Base-by-base conservation (phyloP, 2,888 invertebrate species). In the Tetropium fuscum region DNA sequence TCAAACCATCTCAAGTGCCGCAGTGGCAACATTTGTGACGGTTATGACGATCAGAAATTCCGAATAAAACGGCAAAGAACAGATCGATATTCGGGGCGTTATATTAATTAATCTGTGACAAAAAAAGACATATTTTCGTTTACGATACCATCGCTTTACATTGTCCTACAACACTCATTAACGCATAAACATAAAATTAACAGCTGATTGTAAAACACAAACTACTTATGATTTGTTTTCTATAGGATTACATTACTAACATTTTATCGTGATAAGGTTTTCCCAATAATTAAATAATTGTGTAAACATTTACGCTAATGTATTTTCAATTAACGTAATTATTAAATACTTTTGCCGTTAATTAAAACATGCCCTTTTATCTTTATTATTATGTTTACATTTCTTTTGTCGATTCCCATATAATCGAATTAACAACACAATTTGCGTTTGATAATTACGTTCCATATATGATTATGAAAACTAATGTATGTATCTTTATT, bases 311-410 rank as follows among this genome's bases (percentile, higher is more conserved):
- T 40, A 55, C 40, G 47, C 47, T 47, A 55, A 55, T 55, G 55
- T 47, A 47, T 55, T 44, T 55, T 40, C 47, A 40, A 55, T 51
- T 51, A 51, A 40, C 51, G 51, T 40, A 40, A 51, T 51, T 51
- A 51, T 51, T 51, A 51, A 40, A 51, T 51, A 51, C 40, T 51
- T 51, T 51, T 51, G 48, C 19, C 18, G 27, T 27, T 51, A 51
- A 51, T 51, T 51, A 40, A 51, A 51, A 27, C 40, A 40, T 25
- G 36, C 7, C n/a, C 40, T 47, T 57, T 57, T 48, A 57, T 49
- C 57, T 48, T 48, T 27, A 57, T 57, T 57, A 49, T 47, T 49
- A 34, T 57, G 49, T 57, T 57, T 40, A 57, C 57, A 49, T 57
- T 41, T 48, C 43, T 41, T 40, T 57, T 49, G 57, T 57, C 48